These are phyloP conservation scores for Eumacrocentrus americanus DNA, from an alignment of 2,888 invertebrate species.

Conservation along the genomic window DNA sequence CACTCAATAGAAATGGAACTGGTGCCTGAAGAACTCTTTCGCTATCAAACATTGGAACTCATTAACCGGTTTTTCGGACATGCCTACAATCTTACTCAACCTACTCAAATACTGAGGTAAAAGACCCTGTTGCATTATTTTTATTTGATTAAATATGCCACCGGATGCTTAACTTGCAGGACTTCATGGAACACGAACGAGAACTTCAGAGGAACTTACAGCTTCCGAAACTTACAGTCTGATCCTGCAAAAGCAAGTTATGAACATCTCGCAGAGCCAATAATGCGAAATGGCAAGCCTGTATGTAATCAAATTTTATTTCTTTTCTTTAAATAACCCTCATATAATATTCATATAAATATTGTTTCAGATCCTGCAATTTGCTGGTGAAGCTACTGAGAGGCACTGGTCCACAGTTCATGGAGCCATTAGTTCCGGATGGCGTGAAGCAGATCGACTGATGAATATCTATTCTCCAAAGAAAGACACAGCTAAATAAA, in stretches of 20 bases:
- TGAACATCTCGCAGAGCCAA: slow-evolving; percentile 65
- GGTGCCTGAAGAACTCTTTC: slow-evolving; percentile 64
- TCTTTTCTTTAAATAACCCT: neutral
- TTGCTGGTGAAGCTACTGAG: slow-evolving; percentile 72
- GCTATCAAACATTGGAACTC: slow-evolving; percentile 61
- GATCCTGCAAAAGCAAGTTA: slow-evolving; percentile 62
- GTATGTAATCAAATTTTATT: slow-evolving; percentile 30
- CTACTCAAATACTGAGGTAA: slow-evolving; percentile 64
- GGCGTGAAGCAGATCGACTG: slow-evolving; percentile 72
- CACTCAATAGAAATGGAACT: slow-evolving; percentile 69
- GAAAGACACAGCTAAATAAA: neutral
- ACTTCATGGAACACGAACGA: slow-evolving; percentile 74
- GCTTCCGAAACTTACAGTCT: slow-evolving; percentile 65
- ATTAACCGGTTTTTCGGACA: slow-evolving; percentile 64
- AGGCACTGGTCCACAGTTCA: slow-evolving; percentile 69
- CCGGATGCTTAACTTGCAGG: slow-evolving; percentile 12
- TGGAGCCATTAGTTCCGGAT: slow-evolving; percentile 74
- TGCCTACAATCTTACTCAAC: slow-evolving; percentile 62
- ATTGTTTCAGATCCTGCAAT: slow-evolving; percentile 64
- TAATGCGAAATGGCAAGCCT: slow-evolving; percentile 54
- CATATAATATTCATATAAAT: neutral
- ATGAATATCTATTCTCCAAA: slow-evolving; percentile 30
- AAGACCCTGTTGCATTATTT: slow-evolving; percentile 19
- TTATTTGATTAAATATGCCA: neutral
- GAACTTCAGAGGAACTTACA: slow-evolving; percentile 75